Evolutionary conservation across 1,140 invertebrate genomes (phyloP), one percentile per base, ranked within the genome.

Genomic region (Ceratina calcarata): DNA sequence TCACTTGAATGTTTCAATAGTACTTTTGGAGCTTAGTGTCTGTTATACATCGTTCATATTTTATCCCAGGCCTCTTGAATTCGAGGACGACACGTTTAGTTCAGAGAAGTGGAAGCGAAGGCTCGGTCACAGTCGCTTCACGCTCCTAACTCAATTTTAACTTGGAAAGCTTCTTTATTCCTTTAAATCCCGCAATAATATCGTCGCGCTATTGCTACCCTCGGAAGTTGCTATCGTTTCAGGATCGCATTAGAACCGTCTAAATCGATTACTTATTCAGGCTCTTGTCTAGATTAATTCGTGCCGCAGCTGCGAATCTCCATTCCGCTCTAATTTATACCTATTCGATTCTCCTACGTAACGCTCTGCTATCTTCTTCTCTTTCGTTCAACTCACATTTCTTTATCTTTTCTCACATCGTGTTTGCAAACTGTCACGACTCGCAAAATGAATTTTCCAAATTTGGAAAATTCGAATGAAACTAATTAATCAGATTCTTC

Each of bases 61-160:
- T 55, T 24, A 18, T 15, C 24, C 49, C 49, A 45, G 37, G 37
- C 32, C 49, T 20, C 0, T 22, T 53, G n/a, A 64, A 68, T 69
- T 60, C 27, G 15, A 61, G 55, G n/a, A 49, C 32, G 22, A 49
- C 15, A 20, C 45, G 37, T 57, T 61, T 15, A 6, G 60, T 78
- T 71, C 53, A 57, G 27, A 62, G 15, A 10, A 45, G 32, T 15
- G 10, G 37, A 27, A 45, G 49, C 18, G n/a, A 16, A 45, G 37
- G 37, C 60, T 64, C 61, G 65, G 62, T 60, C 58, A 49, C 51
- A 65, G 51, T 49, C 60, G 65, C 51, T 78, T 66, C 74, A 58
- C 68, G 62, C 62, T 60, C 60, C 67, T 81, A 81, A 81, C 67
- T 81, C 74, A 70, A 81, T 81, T 81, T 78, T 68, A 78, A 81